These are phyloP conservation scores for Chrysotoxum bicinctum DNA, from an alignment of 2,888 invertebrate species.

Conservation along the genomic window DNA sequence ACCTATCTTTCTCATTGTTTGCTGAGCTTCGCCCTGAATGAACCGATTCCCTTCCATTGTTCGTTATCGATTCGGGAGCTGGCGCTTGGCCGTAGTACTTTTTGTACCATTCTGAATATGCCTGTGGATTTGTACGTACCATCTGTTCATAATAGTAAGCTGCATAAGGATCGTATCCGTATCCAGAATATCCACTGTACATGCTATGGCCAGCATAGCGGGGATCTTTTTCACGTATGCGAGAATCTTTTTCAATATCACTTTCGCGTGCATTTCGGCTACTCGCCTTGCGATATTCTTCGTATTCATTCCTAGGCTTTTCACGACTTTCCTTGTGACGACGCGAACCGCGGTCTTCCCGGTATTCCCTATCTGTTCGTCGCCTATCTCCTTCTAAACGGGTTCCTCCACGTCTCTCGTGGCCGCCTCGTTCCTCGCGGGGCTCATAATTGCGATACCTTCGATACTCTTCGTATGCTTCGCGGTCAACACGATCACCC, in stretches of 20 bases:
- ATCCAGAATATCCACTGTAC: conserved; percentile 75
- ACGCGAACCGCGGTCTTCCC: conserved; percentile 74
- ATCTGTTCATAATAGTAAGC: conserved; percentile 89
- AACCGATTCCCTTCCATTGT: conserved; percentile 88
- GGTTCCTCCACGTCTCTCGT: conserved; percentile 70
- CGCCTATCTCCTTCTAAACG: conserved; percentile 73
- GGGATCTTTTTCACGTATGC: conserved; percentile 74
- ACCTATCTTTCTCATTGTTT: conserved; percentile 86
- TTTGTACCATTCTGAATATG: conserved; percentile 90
- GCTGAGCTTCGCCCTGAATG: conserved; percentile 93
- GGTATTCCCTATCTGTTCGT: conserved; percentile 73
- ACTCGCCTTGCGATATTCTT: conserved; percentile 80
- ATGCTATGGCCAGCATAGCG: conserved; percentile 74
- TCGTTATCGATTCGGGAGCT: conserved; percentile 67
- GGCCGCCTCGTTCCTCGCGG: conserved; percentile 60
- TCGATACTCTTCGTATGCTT: conserved; percentile 74
- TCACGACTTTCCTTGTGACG: conserved; percentile 72
- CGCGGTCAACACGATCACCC: conserved; percentile 76
- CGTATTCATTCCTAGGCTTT: conserved; percentile 75
- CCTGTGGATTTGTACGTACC: conserved; percentile 89
- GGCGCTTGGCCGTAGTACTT: conserved; percentile 84
- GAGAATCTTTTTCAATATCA: conserved; percentile 78
- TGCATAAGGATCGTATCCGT: conserved; percentile 84
- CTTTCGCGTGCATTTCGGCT: conserved; percentile 79
- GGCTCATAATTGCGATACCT: conserved; percentile 67